Evolutionary conservation across 2,888 invertebrate genomes (phyloP), one percentile per base, ranked within the genome.

Genomic region (Bombyx huttoni): DNA sequence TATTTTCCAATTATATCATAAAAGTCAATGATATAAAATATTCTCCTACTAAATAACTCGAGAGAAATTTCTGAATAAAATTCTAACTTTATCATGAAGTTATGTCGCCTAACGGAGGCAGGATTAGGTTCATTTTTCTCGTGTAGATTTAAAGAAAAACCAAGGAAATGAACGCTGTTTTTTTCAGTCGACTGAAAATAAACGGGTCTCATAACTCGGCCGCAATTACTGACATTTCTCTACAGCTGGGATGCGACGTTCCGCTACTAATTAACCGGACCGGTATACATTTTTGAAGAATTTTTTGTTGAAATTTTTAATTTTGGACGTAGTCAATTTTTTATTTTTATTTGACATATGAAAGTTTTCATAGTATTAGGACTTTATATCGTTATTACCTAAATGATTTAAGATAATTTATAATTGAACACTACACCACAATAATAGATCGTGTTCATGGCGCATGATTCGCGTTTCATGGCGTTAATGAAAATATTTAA

Each of bases 181-280:
- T 74, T 72, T 71, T 70, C 63, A 64, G 52, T 64, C 60, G 57
- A 68, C 64, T 71, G 70, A 75, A 76, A 77, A 78, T 73, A 78
- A 81, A 81, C 69, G 76, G 69, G 67, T 58, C 62, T 64, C 76
- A 81, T 81, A 81, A 81, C 80, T 81, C 70, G 70, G 68, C 68
- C 77, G 72, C 76, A 78, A 81, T 78, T 73, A 76, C 77, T 62
- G 65, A 68, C 69, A 75, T 78, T 78, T 73, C 75, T 78, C 74
- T 76, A 68, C 79, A 78, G 76, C 72, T 72, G 75, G 58, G 60
- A 68, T 70, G 70, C 70, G 75, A 71, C 73, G 68, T 60, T 62
- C 66, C 59, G 62, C 72, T 66, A 59, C 74, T 79, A 79, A 80
- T 81, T 80, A 80, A 75, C 78, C 69, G 59, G 61, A 59, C 62